Base-by-base conservation (phyloP, 2,888 invertebrate species). In the Pandemis heparana region DNA sequence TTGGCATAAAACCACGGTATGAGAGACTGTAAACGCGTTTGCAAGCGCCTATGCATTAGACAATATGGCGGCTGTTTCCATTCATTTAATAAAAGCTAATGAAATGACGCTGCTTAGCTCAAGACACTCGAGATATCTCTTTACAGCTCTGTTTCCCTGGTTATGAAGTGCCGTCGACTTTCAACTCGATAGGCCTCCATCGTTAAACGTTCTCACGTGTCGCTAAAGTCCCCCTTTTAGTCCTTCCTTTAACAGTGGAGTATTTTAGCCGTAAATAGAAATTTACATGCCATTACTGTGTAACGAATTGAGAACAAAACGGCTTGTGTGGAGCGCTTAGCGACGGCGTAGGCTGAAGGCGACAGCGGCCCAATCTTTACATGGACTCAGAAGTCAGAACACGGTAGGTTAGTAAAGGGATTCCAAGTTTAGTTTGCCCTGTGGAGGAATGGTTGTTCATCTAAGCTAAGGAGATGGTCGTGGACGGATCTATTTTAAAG, bases 271-370 rank as follows among this genome's bases (percentile, higher is more conserved):
- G 77, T 81, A 79, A 82, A 82, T 81, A 80, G 77, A 79, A 81
- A 84, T 85, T 84, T 84, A 81, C 83, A 83, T 82, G 79, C 78
- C 81, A 81, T 84, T 84, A 83, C 81, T 68, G 76, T 51, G 70
- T 73, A 77, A 78, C 74, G 76, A 77, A 80, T 76, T 67, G 74
- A 67, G 61, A 67, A 72, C 72, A 62, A 70, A 76, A 72, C 70
- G 69, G 62, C 65, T 70, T 68, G 69, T 51, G 60, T 72, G 59
- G 64, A 16, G 12, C 63, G 67, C 60, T 56, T 41, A 48, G 32
- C 65, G 32, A 18, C 38, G 65, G 69, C 7, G 32, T 23, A 61
- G 69, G 41, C 39, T 43, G 69, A 46, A 32, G 7, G 63, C 41
- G 51, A 74, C 69, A 60, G 68, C 53, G 18, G 18, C 43, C 62